A percentile compares a stretch with the other conserved stretches of the same genome.
phyloP scores from a whole-genome alignment of 2,888 invertebrate genomes.

The Trichopria drosophilae region DNA sequence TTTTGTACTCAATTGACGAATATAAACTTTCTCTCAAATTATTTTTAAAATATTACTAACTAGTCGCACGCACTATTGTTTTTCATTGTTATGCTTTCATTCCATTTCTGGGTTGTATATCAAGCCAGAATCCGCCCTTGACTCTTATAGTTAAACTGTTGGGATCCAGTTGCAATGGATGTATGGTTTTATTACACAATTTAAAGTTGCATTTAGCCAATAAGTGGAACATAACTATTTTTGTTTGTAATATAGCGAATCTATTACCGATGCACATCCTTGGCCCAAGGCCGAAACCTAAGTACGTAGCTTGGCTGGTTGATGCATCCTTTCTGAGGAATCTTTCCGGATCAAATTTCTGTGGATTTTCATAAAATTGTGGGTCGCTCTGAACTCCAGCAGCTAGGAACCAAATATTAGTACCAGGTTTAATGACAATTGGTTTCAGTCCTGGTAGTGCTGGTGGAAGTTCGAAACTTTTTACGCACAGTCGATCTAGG shows the following conservation, averaged over 20 bases:
- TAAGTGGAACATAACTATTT: conserved; percentile 38
- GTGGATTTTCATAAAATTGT: conserved; percentile 52
- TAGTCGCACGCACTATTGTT: no score
- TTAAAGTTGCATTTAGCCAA: conserved; percentile 36
- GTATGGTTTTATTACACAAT: conserved; percentile 52
- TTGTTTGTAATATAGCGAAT: conserved; percentile 41
- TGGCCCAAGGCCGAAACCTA: conserved; percentile 52
- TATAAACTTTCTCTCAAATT: no score
- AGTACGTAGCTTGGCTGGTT: conserved; percentile 9
- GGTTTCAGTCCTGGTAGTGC: conserved; percentile 46
- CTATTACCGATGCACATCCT: conserved; percentile 52
- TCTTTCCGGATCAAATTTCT: conserved; percentile 56
- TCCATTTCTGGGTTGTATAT: conserved; percentile 44
- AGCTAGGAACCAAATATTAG: conserved; percentile 48
- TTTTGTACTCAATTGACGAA: no score
- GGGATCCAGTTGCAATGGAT: conserved; percentile 47
- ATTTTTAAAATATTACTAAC: no score
- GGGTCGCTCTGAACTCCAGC: conserved; percentile 52
- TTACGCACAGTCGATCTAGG: conserved; percentile 47
- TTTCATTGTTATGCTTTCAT: no score
- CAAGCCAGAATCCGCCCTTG: conserved; percentile 34
- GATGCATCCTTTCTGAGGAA: conserved; percentile 37
- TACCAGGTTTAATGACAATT: conserved; percentile 45
- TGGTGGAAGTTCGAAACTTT: conserved; percentile 49
- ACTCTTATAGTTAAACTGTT: conserved; percentile 3